Evolutionary conservation across 2,113 vertebrate genomes (phyloP).

Genomic region (Plecturocebus donacophilus): DNA sequence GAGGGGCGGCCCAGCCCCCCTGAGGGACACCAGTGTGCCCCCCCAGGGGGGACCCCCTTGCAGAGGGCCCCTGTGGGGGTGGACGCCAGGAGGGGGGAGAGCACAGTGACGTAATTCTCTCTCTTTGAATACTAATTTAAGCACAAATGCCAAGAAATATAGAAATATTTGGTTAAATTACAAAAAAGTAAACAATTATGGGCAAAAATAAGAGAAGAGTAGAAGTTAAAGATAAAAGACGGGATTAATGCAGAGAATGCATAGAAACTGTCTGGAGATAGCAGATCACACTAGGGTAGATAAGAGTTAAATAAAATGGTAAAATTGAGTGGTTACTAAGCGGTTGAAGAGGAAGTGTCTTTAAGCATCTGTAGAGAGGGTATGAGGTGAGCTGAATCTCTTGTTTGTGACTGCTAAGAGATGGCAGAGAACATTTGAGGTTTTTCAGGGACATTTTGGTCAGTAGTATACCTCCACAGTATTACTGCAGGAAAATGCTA

Average conservation of each 20-base stretch:
- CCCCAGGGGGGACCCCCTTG: too few relatives aligned
- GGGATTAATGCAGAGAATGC: neutral
- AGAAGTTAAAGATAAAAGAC: too few relatives aligned
- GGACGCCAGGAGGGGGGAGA: too few relatives aligned
- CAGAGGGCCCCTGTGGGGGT: too few relatives aligned
- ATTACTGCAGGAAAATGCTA: neutral
- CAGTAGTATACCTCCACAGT: neutral
- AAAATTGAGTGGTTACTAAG: neutral
- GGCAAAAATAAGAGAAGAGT: neutral
- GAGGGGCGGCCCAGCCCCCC: too few relatives aligned
- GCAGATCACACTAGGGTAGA: neutral
- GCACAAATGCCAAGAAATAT: neutral
- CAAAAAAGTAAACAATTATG: neutral
- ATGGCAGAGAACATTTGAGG: too few relatives aligned
- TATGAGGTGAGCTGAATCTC: neutral
- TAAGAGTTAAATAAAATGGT: neutral
- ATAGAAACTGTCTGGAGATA: neutral
- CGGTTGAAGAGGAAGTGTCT: neutral
- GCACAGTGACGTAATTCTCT: neutral
- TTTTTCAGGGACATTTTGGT: neutral
- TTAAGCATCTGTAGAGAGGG: neutral
- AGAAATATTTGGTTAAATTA: neutral
- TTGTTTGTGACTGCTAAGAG: too few relatives aligned
- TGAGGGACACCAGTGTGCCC: too few relatives aligned
- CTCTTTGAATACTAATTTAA: neutral